Conservation (phyloP, 2,888 invertebrate species). For the Zeuzera pyrina region DNA sequence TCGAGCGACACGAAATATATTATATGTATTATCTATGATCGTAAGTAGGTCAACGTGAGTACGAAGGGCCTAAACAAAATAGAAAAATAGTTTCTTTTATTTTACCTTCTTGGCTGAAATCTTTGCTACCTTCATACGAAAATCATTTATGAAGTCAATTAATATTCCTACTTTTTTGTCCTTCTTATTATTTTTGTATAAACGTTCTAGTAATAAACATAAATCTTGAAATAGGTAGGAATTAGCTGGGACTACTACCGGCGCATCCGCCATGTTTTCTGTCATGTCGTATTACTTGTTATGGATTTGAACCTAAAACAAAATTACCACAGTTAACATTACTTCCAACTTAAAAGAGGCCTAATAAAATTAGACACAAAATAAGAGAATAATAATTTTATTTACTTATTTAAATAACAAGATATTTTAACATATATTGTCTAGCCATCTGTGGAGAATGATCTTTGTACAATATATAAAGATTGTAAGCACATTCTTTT, state of each 20-base stretch:
- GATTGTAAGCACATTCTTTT: constrained; percentile 89
- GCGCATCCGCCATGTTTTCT: too few relatives aligned
- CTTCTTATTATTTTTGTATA: constrained; percentile 55
- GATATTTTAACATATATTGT: constrained; percentile 83
- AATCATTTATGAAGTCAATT: constrained; percentile 57
- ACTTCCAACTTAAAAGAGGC: background rate
- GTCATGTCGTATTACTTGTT: constrained; percentile 11
- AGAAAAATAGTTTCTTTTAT: background rate
- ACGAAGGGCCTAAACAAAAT: background rate
- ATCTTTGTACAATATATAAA: constrained; percentile 86
- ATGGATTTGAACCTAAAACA: constrained; percentile 5
- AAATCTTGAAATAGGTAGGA: constrained; percentile 66
- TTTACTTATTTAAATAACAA: constrained; percentile 73
- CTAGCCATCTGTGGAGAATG: constrained; percentile 84
- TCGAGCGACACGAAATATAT: too few relatives aligned
- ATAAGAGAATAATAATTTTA: background rate
- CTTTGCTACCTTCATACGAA: constrained; percentile 44
- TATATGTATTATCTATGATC: too few relatives aligned
- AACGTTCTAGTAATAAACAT: constrained; percentile 75
- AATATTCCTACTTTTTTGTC: constrained; percentile 63
- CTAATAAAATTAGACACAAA: background rate
- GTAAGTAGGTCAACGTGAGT: too few relatives aligned
- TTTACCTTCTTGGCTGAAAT: constrained; percentile 47
- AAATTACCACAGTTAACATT: background rate
- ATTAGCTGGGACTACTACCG: constrained; percentile 30